phyloP scores from a whole-genome alignment of 2,888 invertebrate genomes.

The Macaria notata region DNA sequence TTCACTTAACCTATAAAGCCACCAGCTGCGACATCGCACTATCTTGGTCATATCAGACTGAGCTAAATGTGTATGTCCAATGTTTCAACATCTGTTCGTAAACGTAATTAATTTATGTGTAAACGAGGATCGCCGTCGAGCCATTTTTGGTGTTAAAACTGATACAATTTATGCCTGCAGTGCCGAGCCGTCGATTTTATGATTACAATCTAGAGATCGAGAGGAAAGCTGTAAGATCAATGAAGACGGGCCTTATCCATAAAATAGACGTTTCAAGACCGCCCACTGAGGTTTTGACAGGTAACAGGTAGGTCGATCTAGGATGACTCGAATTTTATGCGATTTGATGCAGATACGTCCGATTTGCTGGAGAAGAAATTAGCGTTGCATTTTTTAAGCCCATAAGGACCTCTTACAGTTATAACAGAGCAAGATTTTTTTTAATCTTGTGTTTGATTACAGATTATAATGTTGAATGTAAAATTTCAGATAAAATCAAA shows the following conservation, averaged over 20 bases:
- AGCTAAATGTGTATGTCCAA: too few relatives aligned
- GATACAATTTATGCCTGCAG: conserved; percentile 25
- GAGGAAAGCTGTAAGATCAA: conserved; percentile 47
- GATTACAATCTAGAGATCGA: conserved; percentile 49
- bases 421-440: too few relatives aligned
- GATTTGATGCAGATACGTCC: background rate
- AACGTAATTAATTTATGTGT: conserved; percentile 26
- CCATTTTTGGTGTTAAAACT: conserved; percentile 27
- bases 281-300: conserved; percentile 45
- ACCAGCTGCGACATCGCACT: too few relatives aligned
- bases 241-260: conserved; percentile 43
- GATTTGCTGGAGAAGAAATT: too few relatives aligned
- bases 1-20: too few relatives aligned
- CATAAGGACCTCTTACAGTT: too few relatives aligned
- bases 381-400: too few relatives aligned
- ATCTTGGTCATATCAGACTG: too few relatives aligned
- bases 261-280: conserved; percentile 56
- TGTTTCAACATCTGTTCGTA: conserved; percentile 15
- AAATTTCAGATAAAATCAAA: too few relatives aligned
- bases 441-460: too few relatives aligned
- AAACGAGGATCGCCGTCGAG: conserved; percentile 18
- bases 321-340: conserved; percentile 2
- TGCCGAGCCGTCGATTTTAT: conserved; percentile 35
- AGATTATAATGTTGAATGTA: too few relatives aligned
- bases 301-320: conserved; percentile 28